Base-by-base conservation (phyloP, 2,113 vertebrate species). In the Oryzias curvinotus region DNA sequence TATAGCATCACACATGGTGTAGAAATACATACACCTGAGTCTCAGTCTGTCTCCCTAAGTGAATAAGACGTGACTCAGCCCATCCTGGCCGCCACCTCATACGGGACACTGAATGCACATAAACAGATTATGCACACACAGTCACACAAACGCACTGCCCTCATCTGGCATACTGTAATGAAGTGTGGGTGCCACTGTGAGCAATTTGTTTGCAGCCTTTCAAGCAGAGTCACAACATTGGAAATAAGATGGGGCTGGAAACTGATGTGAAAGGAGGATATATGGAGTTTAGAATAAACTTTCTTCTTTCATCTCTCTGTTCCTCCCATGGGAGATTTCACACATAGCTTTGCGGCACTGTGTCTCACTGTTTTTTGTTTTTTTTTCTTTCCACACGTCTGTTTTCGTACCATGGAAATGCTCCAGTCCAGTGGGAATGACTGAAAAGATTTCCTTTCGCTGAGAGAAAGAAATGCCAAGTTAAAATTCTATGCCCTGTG, bases 41-140 rank as follows among this genome's bases (percentile, higher is more conserved):
- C 64, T 82, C 86, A 83, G 85, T 88, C 83, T 86, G 82, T 83
- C 78, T 86, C 71, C 50, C 70, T 72, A 65, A 83, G 62, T 78
- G 77, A 83, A 69, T 68, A 73, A 85, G 78, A 84, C 44, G 48
- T 85, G 83, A 87, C 72, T 88, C 85, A 87, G 69, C 54, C 62
- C 53, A 70, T 83, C 57, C 59, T 71, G 83, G 75, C 82, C 72
- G 72, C 70, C 49, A 62, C 69, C 72, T 85, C 86, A 79, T 55
- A 61, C 62, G 71, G 72, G 78, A 82, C 66, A 65, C 61, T 53
- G 67, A 80, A 70, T 43, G 78, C 76, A 78, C 77, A 73, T 61
- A 45, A 56, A 70, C 49, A 64, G n/a, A 17, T 49, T 56, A 30
- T 14, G 28, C 25, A 14, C 58, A 43, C 26, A 41, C 47, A 48